Base-by-base conservation (phyloP, 2,113 vertebrate genomes). In the Tragelaphus imberbis region DNA sequence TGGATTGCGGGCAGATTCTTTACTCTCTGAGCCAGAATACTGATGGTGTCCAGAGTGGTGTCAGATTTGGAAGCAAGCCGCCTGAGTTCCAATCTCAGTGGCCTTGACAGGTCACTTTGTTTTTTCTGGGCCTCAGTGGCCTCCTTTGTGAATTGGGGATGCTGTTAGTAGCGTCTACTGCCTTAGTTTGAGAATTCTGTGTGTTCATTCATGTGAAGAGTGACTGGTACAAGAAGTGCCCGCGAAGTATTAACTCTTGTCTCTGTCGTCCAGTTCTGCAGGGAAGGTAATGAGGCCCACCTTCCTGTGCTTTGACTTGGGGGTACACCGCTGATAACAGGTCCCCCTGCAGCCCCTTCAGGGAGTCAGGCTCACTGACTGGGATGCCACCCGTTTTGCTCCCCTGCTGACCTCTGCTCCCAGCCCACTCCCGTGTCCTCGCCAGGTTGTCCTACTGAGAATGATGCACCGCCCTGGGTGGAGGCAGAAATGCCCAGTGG, bases 341-440 rank as follows among this genome's bases (percentile, higher is more conserved):
- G 2, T 8, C 0, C 36, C 25, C 33, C 56, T 7, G 36, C 7
- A 14, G 49, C 87, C 47, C 27, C 56, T 15, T 19, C 40, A 0
- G 1, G 33, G 53, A 2, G 9, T 19, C 51, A 4, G 15, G 5
- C 21, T n/a, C 47, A 0, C 21, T 14, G 47, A 1, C n/a, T 4
- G 23, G 44, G 93, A n/a, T 3, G 17, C 28, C 58, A 40, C 59
- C 68, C 4, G 2, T 4, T 3, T 36, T 6, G 19, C 27, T 47
- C 56, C 84, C 49, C 12, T 8, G 6, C 9, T n/a, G 81, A 28
- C 75, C n/a, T 93, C 9, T 28, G 84, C 71, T 47, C 25, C 86
- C 21, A 0, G 0, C 2, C 21, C 17, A 3, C 28, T 23, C 7
- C 12, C 3, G 4, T 11, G 12, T 33, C 36, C 51, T 79, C 5